These are phyloP conservation scores for Clinocottus analis DNA, from an alignment of 2,113 vertebrate species.

Conservation along the genomic window DNA sequence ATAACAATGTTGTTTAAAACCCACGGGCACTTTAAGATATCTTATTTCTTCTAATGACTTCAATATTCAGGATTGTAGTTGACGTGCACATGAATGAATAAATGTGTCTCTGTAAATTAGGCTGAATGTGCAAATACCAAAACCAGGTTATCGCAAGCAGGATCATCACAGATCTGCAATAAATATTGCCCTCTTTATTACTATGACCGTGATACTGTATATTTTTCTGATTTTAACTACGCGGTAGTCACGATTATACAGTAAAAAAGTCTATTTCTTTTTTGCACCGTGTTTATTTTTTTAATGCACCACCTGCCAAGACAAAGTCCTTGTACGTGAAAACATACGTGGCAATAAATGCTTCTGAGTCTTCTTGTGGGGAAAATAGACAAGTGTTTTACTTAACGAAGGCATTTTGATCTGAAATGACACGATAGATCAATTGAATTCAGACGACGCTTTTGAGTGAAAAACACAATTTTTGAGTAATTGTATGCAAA, in stretches of 20 bases:
- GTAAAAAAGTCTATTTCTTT: not conserved
- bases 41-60: not conserved
- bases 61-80: not conserved
- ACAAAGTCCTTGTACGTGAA: no score
- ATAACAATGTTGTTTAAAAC: not conserved
- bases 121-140: not conserved
- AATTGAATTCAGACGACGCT: not conserved
- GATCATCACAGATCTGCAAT: not conserved
- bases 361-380: no score
- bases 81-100: not conserved
- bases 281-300: no score
- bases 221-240: not conserved
- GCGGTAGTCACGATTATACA: not conserved
- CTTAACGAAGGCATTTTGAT: not conserved
- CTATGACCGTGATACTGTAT: no score
- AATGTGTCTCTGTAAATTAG: not conserved
- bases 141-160: not conserved
- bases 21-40: not conserved
- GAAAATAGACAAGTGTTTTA: not conserved
- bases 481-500: no score
- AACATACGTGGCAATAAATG: no score
- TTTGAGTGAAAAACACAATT: not conserved
- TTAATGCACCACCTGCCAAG: no score
- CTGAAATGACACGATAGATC: not conserved
- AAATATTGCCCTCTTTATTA: not conserved